A percentile compares a stretch with the other conserved stretches of the same genome.
phyloP scores from a whole-genome alignment of 2,797 vertebrate genomes.

The Brachyalestes nurse region DNA sequence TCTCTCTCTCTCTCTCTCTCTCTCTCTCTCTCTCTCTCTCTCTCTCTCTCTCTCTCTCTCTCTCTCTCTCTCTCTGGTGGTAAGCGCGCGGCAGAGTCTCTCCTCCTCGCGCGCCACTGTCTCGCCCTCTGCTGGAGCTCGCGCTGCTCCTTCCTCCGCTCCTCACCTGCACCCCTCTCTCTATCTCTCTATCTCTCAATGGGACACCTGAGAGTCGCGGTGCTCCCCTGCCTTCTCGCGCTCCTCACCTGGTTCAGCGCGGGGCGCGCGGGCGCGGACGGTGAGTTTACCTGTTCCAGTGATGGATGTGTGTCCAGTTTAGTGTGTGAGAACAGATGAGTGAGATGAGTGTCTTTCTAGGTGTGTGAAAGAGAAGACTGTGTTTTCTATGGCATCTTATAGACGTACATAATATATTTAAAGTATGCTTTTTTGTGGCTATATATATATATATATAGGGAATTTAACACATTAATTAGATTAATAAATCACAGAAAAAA shows the following conservation, averaged over 20 bases:
- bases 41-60: too few species aligned
- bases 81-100: slow-evolving; percentile 50
- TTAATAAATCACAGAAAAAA: too few species aligned
- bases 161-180: neutral
- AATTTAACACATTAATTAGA: too few species aligned
- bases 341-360: too few species aligned
- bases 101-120: slow-evolving; percentile 12
- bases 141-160: slow-evolving; percentile 5
- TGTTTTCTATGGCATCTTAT: too few species aligned
- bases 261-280: slow-evolving; percentile 38
- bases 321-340: neutral
- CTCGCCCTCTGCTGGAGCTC: slow-evolving; percentile 15
- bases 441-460: too few species aligned
- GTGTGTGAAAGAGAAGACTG: too few species aligned
- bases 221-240: slow-evolving; percentile 38
- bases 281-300: slow-evolving; percentile 42
- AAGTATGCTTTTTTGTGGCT: too few species aligned
- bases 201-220: slow-evolving; percentile 28
- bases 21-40: slow-evolving; percentile 78
- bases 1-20: too few species aligned
- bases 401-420: too few species aligned
- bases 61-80: too few species aligned
- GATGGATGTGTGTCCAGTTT: neutral
- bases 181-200: too few species aligned
- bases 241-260: slow-evolving; percentile 43